These are phyloP conservation scores for Nomada lathburiana DNA, from an alignment of 2,888 invertebrate species.

Conservation along the genomic window DNA sequence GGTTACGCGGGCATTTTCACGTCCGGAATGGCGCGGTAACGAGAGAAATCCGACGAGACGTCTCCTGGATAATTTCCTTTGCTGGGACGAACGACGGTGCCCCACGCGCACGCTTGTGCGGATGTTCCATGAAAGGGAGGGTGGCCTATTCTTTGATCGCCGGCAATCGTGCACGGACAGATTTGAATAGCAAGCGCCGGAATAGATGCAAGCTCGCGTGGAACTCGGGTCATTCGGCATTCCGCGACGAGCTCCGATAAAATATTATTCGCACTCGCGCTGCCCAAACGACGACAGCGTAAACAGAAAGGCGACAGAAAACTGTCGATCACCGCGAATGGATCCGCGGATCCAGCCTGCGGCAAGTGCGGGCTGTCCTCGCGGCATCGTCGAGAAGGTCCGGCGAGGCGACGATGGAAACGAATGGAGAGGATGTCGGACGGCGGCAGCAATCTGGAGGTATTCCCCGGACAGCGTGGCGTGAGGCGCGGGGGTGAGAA, in stretches of 20 bases:
- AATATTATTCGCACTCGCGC: too few relatives aligned
- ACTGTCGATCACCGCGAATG: slow-evolving; percentile 26
- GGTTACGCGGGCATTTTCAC: slow-evolving; percentile 72
- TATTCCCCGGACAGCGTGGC: slow-evolving; percentile 75
- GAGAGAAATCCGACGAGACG: slow-evolving; percentile 74
- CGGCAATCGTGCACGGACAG: not conserved
- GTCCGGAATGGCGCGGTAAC: slow-evolving; percentile 71
- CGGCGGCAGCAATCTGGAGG: slow-evolving; percentile 75
- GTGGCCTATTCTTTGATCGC: not conserved
- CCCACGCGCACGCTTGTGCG: slow-evolving; percentile 32
- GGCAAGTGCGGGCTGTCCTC: slow-evolving; percentile 51
- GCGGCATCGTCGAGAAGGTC: slow-evolving; percentile 66
- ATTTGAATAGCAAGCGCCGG: not conserved
- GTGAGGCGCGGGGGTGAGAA: slow-evolving; percentile 69
- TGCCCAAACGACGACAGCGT: not conserved
- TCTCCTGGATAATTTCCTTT: slow-evolving; percentile 72
- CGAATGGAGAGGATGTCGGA: slow-evolving; percentile 67
- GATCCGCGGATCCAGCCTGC: slow-evolving; percentile 34
- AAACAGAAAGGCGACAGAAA: slow-evolving; percentile 22
- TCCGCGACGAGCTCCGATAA: not conserved
- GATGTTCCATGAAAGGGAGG: slow-evolving; percentile 30
- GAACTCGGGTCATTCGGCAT: too few relatives aligned
- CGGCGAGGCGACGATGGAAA: slow-evolving; percentile 71
- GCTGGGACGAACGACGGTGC: slow-evolving; percentile 58
- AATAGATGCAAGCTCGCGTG: too few relatives aligned